Evolutionary conservation across 2,888 invertebrate genomes (phyloP).

Genomic region (Dasypogon diadema): DNA sequence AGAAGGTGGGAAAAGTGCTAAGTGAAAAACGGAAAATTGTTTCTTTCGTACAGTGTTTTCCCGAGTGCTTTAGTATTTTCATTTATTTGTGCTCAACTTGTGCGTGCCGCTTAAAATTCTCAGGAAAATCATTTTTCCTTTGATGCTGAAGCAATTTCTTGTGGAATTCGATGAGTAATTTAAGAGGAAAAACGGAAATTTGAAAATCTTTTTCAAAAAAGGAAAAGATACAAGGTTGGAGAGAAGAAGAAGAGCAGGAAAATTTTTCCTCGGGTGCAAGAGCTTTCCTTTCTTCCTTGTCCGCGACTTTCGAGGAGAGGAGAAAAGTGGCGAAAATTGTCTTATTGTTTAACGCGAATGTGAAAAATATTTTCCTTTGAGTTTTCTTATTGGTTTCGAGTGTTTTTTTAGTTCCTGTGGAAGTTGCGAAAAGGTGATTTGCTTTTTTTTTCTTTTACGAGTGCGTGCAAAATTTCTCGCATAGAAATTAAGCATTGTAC

Average conservation of each 20-base stretch:
- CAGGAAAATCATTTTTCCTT: background rate
- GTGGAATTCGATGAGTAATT: background rate
- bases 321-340: slow-evolving; percentile 27
- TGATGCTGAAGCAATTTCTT: background rate
- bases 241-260: slow-evolving; percentile 32
- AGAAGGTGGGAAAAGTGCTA: background rate
- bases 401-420: background rate
- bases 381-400: background rate
- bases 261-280: slow-evolving; percentile 21
- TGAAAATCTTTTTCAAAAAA: slow-evolving; percentile 8
- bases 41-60: slow-evolving; percentile 5
- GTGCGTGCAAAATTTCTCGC: too few species aligned
- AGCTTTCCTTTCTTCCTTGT: slow-evolving; percentile 26
- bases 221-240: slow-evolving; percentile 23
- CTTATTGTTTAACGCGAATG: slow-evolving; percentile 1
- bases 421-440: background rate
- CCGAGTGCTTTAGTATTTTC: background rate
- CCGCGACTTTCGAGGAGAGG: slow-evolving; percentile 9
- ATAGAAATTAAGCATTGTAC: background rate
- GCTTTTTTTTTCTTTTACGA: background rate
- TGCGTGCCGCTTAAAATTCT: background rate
- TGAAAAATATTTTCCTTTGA: background rate
- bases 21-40: slow-evolving; percentile 7
- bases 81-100: background rate
- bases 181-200: background rate